Evolutionary conservation across 1,140 invertebrate genomes (phyloP).

Genomic region (Semibalanus balanoides): DNA sequence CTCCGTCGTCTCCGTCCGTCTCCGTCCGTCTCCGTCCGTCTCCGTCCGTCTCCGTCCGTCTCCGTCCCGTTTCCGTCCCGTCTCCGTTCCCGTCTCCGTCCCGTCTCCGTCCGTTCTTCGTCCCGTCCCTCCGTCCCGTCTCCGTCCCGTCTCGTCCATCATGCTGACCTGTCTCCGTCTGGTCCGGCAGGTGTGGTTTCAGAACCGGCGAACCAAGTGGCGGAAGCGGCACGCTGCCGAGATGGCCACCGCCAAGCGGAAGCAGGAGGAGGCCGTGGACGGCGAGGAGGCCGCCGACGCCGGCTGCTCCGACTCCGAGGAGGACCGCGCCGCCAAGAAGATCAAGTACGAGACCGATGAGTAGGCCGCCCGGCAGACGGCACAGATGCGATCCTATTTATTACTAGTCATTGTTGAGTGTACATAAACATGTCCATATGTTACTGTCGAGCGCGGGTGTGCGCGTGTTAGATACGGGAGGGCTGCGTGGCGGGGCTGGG

Average conservation of each 20-base stretch:
- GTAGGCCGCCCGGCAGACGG: not conserved
- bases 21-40: conserved; percentile 4
- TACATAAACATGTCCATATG: not conserved
- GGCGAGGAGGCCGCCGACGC: conserved; percentile 32
- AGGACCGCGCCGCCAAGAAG: not conserved
- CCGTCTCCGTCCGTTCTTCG: not conserved
- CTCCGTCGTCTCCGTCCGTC: too few relatives aligned
- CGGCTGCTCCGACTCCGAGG: not conserved
- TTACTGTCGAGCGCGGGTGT: not conserved
- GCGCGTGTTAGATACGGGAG: not conserved
- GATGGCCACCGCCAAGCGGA: conserved; percentile 93
- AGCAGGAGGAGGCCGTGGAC: conserved; percentile 82
- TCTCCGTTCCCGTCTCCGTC: not conserved
- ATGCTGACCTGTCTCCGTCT: not conserved
- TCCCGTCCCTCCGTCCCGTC: not conserved
- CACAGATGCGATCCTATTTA: not conserved
- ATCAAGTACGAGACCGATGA: not conserved
- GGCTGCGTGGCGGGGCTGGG: too few relatives aligned
- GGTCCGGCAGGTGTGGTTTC: conserved; percentile 91
- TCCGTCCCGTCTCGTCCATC: not conserved
- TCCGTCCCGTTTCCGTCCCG: too few relatives aligned
- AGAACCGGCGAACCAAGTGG: conserved; percentile 98
- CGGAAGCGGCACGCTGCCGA: conserved; percentile 97
- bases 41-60: not conserved
- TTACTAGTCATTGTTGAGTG: not conserved